A percentile compares a stretch with the other conserved stretches of the same genome.
These are phyloP conservation scores for Nemoura dubitans DNA, from an alignment of 2,888 invertebrate species.

Conservation along the genomic window DNA sequence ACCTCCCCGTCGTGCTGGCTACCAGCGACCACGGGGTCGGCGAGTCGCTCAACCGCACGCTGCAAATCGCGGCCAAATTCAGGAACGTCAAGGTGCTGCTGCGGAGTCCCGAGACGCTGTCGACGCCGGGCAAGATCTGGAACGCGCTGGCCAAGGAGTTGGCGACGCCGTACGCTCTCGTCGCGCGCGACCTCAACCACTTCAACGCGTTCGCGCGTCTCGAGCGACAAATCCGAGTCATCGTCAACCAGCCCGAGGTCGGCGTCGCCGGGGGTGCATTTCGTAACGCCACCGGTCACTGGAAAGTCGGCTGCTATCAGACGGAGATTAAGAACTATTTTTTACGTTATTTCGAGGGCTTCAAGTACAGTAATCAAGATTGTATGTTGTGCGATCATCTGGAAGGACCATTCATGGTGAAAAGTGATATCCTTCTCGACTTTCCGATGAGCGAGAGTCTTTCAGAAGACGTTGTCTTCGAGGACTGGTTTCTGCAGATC, in stretches of 20 bases:
- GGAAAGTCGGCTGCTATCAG: constrained; percentile 56
- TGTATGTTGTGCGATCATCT: constrained; percentile 56
- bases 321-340: constrained; percentile 54
- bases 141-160: constrained; percentile 52
- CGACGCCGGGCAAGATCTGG: constrained; percentile 51
- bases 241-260: constrained; percentile 50
- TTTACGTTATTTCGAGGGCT: constrained; percentile 54
- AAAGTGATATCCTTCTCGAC: constrained; percentile 51
- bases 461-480: constrained; percentile 52
- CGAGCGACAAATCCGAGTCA: constrained; percentile 54
- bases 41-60: constrained; percentile 31
- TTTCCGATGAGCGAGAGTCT: constrained; percentile 51
- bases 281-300: constrained; percentile 54
- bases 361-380: constrained; percentile 55
- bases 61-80: background rate
- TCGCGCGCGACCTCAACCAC: constrained; percentile 53
- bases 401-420: constrained; percentile 55
- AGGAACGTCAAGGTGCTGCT: constrained; percentile 28
- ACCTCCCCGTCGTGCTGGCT: constrained; percentile 46
- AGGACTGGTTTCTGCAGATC: constrained; percentile 56
- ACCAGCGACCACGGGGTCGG: constrained; percentile 38
- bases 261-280: constrained; percentile 54
- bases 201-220: constrained; percentile 53
- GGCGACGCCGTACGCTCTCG: constrained; percentile 54
- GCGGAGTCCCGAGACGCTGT: background rate